Evolutionary conservation across 2,888 invertebrate genomes (phyloP).

Genomic region (Hesperia comma): DNA sequence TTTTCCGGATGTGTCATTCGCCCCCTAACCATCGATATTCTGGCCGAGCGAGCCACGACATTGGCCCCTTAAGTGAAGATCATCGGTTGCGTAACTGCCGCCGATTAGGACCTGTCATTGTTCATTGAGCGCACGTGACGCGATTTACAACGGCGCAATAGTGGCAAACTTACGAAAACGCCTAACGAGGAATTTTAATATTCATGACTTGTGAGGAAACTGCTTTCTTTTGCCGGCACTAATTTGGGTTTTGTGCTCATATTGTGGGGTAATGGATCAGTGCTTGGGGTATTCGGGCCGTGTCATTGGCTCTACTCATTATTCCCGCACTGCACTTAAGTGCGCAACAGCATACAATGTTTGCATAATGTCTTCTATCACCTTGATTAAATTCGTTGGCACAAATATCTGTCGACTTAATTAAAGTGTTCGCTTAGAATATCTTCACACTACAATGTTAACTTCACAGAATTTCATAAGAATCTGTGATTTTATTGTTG

Average conservation of each 20-base stretch:
- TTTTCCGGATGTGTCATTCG: slow-evolving; percentile 70
- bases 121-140: slow-evolving; percentile 65
- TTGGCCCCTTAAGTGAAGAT: slow-evolving; percentile 76
- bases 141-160: slow-evolving; percentile 50
- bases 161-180: slow-evolving; percentile 64
- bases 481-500: too few species aligned
- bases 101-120: slow-evolving; percentile 79
- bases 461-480: too few species aligned
- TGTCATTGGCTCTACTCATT: slow-evolving; percentile 25
- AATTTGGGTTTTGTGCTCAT: slow-evolving; percentile 57
- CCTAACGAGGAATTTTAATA: slow-evolving; percentile 65
- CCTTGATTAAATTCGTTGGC: neutral
- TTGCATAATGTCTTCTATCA: slow-evolving; percentile 56
- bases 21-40: slow-evolving; percentile 74
- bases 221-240: slow-evolving; percentile 58
- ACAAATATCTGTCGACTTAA: neutral
- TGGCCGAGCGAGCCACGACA: slow-evolving; percentile 68
- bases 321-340: slow-evolving; percentile 26
- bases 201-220: slow-evolving; percentile 72
- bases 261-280: slow-evolving; percentile 45
- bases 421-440: neutral
- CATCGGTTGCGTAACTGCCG: slow-evolving; percentile 70
- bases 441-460: too few species aligned
- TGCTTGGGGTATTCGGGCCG: slow-evolving; percentile 39
- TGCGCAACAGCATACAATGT: slow-evolving; percentile 44